Evolutionary conservation across 2,113 vertebrate species (phyloP).

Genomic region (Tachycineta bicolor): DNA sequence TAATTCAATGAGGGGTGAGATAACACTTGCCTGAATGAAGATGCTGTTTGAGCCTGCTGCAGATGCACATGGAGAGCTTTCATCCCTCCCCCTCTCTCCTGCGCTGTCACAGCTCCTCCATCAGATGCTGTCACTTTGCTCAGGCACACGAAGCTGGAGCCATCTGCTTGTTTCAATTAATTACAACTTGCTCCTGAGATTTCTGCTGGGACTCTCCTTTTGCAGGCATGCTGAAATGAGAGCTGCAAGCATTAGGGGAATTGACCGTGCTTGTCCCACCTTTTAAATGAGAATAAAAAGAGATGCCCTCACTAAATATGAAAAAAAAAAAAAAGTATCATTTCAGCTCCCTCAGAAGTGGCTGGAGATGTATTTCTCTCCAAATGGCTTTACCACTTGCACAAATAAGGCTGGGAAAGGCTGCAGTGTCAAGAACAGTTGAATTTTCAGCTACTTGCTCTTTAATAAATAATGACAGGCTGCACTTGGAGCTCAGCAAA

Average conservation of each 20-base stretch:
- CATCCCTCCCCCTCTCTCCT: not conserved
- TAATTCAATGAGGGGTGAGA: not conserved
- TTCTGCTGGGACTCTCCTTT: slow-evolving; percentile 11
- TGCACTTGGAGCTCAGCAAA: slow-evolving; percentile 8
- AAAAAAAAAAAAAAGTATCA: not conserved
- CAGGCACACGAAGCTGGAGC: not conserved
- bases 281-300: not conserved
- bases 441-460: slow-evolving; percentile 4
- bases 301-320: not conserved
- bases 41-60: not conserved
- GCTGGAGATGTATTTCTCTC: not conserved
- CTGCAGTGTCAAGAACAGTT: not conserved
- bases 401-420: not conserved
- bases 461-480: slow-evolving; percentile 56
- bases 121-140: slow-evolving; percentile 17
- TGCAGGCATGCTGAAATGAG: not conserved
- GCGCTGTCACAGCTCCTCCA: slow-evolving; percentile 26
- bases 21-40: not conserved
- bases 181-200: slow-evolving; percentile 16
- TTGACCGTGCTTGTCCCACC: not conserved
- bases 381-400: not conserved
- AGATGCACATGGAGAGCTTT: not conserved
- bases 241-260: not conserved
- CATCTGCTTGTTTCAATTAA: slow-evolving; percentile 54
- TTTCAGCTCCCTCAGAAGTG: not conserved